Evolutionary conservation across 2,888 invertebrate species (phyloP).

Genomic region (Suillia variegata): DNA sequence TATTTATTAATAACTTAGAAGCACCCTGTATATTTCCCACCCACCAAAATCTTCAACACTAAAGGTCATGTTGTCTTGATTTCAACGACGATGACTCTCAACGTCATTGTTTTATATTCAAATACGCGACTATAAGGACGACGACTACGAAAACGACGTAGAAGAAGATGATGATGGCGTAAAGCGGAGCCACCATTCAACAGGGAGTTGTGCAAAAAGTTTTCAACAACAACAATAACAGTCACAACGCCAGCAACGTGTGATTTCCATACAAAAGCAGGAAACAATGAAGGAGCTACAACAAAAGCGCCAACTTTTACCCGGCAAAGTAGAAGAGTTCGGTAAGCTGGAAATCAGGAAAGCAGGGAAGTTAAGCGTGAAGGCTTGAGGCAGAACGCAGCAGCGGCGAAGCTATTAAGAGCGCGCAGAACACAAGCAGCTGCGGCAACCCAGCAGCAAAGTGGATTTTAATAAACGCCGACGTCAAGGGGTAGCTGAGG

Average conservation of each 20-base stretch:
- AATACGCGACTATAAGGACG: too few species aligned
- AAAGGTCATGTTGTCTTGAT: conserved; percentile 29
- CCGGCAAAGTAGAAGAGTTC: not conserved
- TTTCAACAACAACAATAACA: conserved; percentile 13
- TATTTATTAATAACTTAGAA: too few species aligned
- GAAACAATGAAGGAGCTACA: not conserved
- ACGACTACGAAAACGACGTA: too few species aligned
- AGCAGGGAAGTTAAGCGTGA: not conserved
- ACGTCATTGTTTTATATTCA: conserved; percentile 1
- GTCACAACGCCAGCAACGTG: conserved; percentile 15
- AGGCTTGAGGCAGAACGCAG: not conserved
- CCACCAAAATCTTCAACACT: not conserved
- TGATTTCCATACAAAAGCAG: conserved; percentile 21
- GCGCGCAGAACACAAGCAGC: not conserved
- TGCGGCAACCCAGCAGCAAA: conserved; percentile 14
- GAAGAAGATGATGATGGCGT: too few species aligned
- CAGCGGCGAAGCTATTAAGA: conserved; percentile 15
- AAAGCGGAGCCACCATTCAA: not conserved
- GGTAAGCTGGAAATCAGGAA: not conserved
- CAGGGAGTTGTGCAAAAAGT: conserved; percentile 9
- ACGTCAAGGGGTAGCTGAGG: not conserved
- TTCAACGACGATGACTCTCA: conserved; percentile 7
- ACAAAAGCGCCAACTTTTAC: not conserved
- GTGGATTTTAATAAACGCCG: conserved; percentile 40
- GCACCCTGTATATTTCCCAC: not conserved